phyloP scores from a whole-genome alignment of 2,797 vertebrate species.

The Distichodus sexfasciatus region DNA sequence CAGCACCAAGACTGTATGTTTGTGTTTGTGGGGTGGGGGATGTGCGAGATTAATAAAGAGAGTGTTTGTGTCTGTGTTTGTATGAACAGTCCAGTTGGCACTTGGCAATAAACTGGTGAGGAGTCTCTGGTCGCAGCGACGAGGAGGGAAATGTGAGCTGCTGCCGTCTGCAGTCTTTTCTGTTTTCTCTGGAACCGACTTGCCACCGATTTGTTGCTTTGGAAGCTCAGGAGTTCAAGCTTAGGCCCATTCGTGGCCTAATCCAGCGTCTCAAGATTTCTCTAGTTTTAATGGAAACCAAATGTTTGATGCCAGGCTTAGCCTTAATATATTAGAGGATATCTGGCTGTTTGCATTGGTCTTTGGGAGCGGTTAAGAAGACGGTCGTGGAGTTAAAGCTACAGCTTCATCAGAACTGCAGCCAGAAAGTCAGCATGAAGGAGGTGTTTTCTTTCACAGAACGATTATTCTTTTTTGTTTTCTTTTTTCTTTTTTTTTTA shows the following conservation, averaged over 20 bases:
- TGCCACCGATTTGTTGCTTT: constrained; percentile 52
- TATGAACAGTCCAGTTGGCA: constrained; percentile 35
- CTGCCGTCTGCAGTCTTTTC: constrained; percentile 36
- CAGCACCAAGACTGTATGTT: not conserved
- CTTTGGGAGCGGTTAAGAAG: not conserved
- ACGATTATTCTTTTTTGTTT: not conserved
- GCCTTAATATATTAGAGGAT: constrained; percentile 10
- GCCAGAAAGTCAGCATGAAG: not conserved
- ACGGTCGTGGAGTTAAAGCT: no score
- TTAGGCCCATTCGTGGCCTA: constrained; percentile 33
- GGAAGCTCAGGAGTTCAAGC: constrained; percentile 37
- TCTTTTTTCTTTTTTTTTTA: constrained; percentile 6
- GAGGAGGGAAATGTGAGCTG: constrained; percentile 39
- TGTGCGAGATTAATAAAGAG: constrained; percentile 32
- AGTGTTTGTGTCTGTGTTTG: constrained; percentile 39
- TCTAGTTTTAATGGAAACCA: constrained; percentile 40
- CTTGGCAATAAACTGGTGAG: constrained; percentile 28
- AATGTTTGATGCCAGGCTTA: constrained; percentile 21
- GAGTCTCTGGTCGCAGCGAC: constrained; percentile 24
- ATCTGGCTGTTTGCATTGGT: no score
- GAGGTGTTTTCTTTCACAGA: not conserved
- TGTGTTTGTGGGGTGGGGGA: constrained; percentile 20
- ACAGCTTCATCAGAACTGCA: not conserved
- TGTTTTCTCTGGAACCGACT: constrained; percentile 46
- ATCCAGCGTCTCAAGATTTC: constrained; percentile 21